phyloP scores from a whole-genome alignment of 1,140 invertebrate species.

The Leptonema lineaticorne region DNA sequence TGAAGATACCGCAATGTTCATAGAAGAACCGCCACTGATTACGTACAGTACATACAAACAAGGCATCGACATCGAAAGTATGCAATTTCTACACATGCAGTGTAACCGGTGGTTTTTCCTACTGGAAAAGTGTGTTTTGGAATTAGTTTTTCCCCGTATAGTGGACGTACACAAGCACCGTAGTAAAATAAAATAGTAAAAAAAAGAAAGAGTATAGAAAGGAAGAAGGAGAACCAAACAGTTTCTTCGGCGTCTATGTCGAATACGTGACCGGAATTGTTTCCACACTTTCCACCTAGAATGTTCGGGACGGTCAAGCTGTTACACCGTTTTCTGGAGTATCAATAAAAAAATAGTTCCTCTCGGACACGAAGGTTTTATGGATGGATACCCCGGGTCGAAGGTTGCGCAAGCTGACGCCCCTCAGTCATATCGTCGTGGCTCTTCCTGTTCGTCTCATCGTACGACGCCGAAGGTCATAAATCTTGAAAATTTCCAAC shows the following conservation, averaged over 20 bases:
- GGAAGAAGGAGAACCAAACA: not conserved
- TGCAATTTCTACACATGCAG: conserved; percentile 1
- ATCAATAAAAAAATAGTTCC: conserved; percentile 21
- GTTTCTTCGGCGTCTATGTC: conserved; percentile 34
- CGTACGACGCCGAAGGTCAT: not conserved
- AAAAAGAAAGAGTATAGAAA: no score
- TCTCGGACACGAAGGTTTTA: conserved; percentile 17
- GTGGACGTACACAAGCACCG: no score
- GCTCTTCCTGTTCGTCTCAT: not conserved
- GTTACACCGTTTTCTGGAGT: conserved; percentile 20
- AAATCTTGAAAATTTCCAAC: not conserved
- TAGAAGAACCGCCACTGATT: not conserved
- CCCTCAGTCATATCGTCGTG: not conserved
- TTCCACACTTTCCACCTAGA: conserved; percentile 10
- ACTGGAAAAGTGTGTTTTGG: conserved; percentile 25
- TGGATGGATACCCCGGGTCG: not conserved
- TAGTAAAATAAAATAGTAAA: no score
- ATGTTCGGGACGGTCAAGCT: conserved; percentile 18
- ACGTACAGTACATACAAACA: not conserved
- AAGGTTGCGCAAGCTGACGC: not conserved
- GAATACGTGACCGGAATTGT: conserved; percentile 37
- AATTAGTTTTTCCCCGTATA: conserved; percentile 36
- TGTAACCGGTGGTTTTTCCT: not conserved
- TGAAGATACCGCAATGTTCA: no score
- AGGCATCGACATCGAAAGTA: not conserved